phyloP scores from a whole-genome alignment of 2,113 vertebrate species.

The Chrysemys picta region DNA sequence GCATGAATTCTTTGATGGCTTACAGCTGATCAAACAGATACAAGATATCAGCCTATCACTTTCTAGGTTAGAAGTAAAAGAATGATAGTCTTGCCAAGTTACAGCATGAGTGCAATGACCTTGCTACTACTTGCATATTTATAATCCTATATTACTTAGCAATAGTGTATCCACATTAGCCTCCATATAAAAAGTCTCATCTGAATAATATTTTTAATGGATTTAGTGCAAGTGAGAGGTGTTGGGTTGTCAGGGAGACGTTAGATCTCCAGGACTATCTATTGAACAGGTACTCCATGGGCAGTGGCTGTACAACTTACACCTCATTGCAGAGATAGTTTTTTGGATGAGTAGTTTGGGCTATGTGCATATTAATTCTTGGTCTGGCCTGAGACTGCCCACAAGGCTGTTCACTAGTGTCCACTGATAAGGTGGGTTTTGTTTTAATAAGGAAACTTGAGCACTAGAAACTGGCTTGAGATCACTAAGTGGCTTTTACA shows the following conservation, averaged over 20 bases:
- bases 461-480: neutral
- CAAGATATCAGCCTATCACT: constrained; percentile 62
- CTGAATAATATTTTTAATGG: neutral
- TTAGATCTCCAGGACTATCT: neutral
- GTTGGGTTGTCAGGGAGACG: neutral
- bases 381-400: neutral
- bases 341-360: neutral
- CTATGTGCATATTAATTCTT: neutral
- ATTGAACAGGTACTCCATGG: neutral
- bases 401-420: neutral
- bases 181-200: neutral
- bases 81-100: constrained; percentile 22
- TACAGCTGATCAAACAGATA: constrained; percentile 73
- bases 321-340: neutral
- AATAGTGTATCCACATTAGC: constrained; percentile 12
- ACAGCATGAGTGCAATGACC: constrained; percentile 41
- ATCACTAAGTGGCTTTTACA: neutral
- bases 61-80: constrained; percentile 56
- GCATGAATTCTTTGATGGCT: constrained; percentile 64
- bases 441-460: neutral
- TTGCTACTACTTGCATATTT: constrained; percentile 3
- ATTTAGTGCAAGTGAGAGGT: neutral
- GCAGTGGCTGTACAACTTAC: neutral
- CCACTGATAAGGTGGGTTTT: neutral
- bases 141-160: neutral